Evolutionary conservation across 2,113 vertebrate genomes (phyloP).

Genomic region (Anguilla rostrata): DNA sequence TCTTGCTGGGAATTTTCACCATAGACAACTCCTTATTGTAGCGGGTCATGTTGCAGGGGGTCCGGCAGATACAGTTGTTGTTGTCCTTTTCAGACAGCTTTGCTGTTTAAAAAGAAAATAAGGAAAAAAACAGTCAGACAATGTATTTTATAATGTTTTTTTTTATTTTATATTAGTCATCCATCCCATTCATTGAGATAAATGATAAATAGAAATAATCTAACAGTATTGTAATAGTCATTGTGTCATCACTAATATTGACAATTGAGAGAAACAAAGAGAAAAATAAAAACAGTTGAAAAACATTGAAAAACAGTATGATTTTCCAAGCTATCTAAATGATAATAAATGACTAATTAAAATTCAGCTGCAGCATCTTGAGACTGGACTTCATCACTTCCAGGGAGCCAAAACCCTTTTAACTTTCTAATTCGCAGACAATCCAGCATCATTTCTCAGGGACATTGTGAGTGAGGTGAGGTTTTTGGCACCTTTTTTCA

Average conservation of each 20-base stretch:
- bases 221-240: no score
- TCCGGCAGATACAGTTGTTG: conserved; percentile 90
- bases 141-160: not conserved
- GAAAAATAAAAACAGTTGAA: no score
- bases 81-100: conserved; percentile 89
- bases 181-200: no score
- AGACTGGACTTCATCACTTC: no score
- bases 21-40: conserved; percentile 99
- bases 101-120: conserved; percentile 60
- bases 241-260: not conserved
- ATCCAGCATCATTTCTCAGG: not conserved
- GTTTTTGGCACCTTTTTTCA: not conserved
- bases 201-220: no score
- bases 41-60: conserved; percentile 94
- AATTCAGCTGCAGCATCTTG: no score
- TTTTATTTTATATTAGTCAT: no score
- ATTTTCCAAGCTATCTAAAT: not conserved
- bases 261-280: not conserved
- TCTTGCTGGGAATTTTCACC: conserved; percentile 99
- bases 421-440: not conserved
- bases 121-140: no score
- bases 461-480: not conserved
- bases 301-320: no score
- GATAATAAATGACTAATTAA: not conserved
- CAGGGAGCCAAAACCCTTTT: no score